phyloP scores from a whole-genome alignment of 1,140 invertebrate genomes.

The Halesus radiatus region DNA sequence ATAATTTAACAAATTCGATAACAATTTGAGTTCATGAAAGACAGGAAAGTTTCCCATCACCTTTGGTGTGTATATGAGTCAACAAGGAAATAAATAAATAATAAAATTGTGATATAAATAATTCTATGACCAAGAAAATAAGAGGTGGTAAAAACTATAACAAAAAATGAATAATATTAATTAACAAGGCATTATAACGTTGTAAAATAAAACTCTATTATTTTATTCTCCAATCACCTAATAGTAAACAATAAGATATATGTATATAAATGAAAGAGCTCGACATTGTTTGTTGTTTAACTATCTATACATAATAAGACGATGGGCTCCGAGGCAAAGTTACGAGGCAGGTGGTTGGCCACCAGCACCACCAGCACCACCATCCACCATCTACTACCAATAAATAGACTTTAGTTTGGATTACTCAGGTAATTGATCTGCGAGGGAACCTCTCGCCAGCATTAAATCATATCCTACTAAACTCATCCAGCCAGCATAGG shows the following conservation, averaged over 20 bases:
- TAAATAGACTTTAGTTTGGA: not conserved
- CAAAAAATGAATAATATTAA: slow-evolving; percentile 51
- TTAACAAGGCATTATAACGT: slow-evolving; percentile 57
- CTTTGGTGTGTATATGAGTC: slow-evolving; percentile 54
- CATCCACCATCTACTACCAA: no score
- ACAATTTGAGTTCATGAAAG: slow-evolving; percentile 31
- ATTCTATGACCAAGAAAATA: slow-evolving; percentile 48
- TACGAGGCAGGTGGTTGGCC: no score
- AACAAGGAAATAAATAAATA: slow-evolving; percentile 51
- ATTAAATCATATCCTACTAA: not conserved
- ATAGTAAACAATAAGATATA: slow-evolving; percentile 55
- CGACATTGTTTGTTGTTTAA: slow-evolving; percentile 45
- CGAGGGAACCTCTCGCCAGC: slow-evolving; percentile 10
- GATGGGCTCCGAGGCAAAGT: slow-evolving; percentile 33
- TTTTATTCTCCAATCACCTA: slow-evolving; percentile 57
- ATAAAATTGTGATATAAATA: slow-evolving; percentile 33
- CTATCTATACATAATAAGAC: slow-evolving; percentile 45
- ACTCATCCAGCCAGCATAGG: slow-evolving; percentile 55
- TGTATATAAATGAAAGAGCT: slow-evolving; percentile 50
- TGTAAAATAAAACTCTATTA: slow-evolving; percentile 59
- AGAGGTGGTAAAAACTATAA: slow-evolving; percentile 46
- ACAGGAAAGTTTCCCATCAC: slow-evolving; percentile 40
- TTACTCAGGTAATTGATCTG: not conserved
- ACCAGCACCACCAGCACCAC: not conserved
- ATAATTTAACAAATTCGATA: slow-evolving; percentile 42